Evolutionary conservation across 2,888 invertebrate species (phyloP).

Genomic region (Volucella inanis): DNA sequence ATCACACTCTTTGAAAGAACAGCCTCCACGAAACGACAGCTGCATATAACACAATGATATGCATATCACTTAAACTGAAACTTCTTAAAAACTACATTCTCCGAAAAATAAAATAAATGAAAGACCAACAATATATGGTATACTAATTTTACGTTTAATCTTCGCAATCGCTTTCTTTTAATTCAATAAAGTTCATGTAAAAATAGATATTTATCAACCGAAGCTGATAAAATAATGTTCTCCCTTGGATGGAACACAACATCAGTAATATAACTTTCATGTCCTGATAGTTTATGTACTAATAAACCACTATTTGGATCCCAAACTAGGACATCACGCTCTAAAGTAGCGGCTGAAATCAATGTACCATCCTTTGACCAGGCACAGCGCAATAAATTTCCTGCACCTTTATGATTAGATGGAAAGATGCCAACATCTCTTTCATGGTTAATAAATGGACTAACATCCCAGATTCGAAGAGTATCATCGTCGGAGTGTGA

Average conservation of each 20-base stretch:
- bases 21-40: no score
- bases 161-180: no score
- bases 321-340: conserved; percentile 85
- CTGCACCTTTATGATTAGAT: neutral
- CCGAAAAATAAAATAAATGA: no score
- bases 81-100: no score
- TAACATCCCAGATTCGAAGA: conserved; percentile 95
- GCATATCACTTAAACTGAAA: no score
- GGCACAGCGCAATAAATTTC: conserved; percentile 82
- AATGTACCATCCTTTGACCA: conserved; percentile 90
- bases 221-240: conserved; percentile 95
- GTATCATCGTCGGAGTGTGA: conserved; percentile 99
- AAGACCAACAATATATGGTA: no score
- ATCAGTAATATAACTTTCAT: conserved; percentile 98
- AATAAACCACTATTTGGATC: conserved; percentile 93
- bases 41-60: no score
- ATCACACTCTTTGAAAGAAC: no score
- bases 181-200: conserved; percentile 88
- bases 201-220: conserved; percentile 97
- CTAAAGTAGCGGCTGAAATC: conserved; percentile 83
- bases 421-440: conserved; percentile 13
- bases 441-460: neutral
- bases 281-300: conserved; percentile 97
- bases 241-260: conserved; percentile 97
- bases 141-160: no score